Conservation (phyloP, 2,797 vertebrate genomes). For the Meriones psammophilus region DNA sequence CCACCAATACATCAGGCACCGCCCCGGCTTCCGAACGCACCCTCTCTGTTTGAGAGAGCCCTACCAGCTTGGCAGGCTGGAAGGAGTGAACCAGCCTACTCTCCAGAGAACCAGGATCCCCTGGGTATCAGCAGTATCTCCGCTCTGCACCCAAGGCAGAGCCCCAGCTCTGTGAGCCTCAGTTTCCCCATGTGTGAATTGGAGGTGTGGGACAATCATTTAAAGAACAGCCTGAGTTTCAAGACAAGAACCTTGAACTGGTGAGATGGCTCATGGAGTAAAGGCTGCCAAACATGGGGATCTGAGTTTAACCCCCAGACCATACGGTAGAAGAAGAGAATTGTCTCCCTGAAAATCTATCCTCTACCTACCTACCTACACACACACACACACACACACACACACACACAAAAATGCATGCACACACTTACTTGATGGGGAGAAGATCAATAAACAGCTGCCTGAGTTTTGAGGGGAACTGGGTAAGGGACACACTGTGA, state of each 20-base stretch:
- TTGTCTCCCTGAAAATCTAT: neutral
- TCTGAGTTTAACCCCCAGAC: neutral
- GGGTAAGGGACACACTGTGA: neutral
- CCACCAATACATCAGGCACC: neutral
- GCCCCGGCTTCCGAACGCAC: neutral
- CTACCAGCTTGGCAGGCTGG: neutral
- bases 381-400: neutral
- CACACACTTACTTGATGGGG: too few species aligned
- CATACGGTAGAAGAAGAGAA: neutral
- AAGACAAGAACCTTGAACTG: neutral
- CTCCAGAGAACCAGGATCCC: neutral
- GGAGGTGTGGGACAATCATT: neutral
- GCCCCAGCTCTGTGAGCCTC: neutral
- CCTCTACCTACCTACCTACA: neutral
- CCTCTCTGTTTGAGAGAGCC: neutral
- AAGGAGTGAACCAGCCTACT: accelerated
- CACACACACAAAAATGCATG: neutral
- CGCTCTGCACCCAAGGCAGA: accelerated
- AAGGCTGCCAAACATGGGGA: neutral
- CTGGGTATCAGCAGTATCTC: neutral
- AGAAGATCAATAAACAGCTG: neutral
- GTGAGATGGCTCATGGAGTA: too few species aligned
- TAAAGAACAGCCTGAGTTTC: neutral
- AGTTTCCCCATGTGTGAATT: neutral
- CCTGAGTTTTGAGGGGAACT: neutral